Conservation (phyloP, 2,797 vertebrate species). For the Carduelis carduelis region DNA sequence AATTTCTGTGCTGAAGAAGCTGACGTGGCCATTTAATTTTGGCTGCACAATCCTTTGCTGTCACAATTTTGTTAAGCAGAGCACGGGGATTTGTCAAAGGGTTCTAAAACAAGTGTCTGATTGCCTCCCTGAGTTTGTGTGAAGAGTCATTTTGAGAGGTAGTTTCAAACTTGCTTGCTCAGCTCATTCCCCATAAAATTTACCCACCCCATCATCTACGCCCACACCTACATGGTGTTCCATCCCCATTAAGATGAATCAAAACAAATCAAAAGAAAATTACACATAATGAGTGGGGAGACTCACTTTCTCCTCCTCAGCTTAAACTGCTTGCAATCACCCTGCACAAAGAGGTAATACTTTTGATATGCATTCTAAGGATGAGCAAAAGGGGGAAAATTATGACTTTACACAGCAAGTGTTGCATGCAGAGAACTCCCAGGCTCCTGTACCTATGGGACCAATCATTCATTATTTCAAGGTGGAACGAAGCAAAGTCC, state of each 20-base stretch:
- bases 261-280: slow-evolving; percentile 65
- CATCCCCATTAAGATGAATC: background rate
- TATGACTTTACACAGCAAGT: background rate
- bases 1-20: background rate
- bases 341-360: background rate
- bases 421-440: background rate
- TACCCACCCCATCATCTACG: background rate
- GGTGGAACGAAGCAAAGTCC: background rate
- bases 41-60: background rate
- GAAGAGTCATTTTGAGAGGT: slow-evolving; percentile 7
- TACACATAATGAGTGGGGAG: slow-evolving; percentile 54
- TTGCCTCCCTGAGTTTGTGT: background rate
- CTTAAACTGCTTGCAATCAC: background rate
- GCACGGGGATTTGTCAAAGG: background rate
- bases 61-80: background rate
- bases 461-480: background rate
- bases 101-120: slow-evolving; percentile 15
- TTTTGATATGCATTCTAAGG: background rate
- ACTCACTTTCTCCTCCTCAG: slow-evolving; percentile 49
- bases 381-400: background rate
- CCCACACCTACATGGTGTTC: slow-evolving; percentile 49
- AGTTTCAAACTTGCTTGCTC: slow-evolving; percentile 39
- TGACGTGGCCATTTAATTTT: background rate
- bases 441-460: background rate
- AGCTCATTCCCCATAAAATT: slow-evolving; percentile 30